Base-by-base conservation (phyloP, 1,140 invertebrate species). In the Cheumatopsyche charites region DNA sequence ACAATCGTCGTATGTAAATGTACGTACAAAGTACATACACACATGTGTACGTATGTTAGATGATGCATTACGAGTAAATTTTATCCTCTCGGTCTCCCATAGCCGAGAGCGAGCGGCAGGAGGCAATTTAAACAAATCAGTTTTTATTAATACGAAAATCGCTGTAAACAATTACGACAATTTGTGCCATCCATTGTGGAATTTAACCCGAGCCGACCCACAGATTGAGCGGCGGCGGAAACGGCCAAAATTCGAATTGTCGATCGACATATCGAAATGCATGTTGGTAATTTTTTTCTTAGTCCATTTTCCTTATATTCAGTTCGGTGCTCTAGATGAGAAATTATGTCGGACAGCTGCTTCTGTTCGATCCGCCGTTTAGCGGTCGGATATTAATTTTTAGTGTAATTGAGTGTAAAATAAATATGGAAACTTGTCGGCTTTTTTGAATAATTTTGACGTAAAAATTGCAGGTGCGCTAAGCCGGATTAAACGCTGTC, bases 71-170 rank as follows among this genome's bases (percentile, higher is more conserved):
- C 66, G 66, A 68, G 66, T 68, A 68, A 68, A 70, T 62, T 70
- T 70, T 43, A 62, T 70, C 67, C 52, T 68, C 42, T 47, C 52
- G 41, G n/a, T 49, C 41, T 70, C 45, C 29, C 42, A 70, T 62
- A 43, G 68, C 55, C 68, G 49, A 26, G n/a, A n/a, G n/a, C 47
- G 47, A 61, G 68, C 68, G 68, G 55, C 68, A 61, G 55, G 68
- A 70, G 70, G 70, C 74, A 75, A 75, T 75, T 75, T 75, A 75
- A 73, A 75, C 74, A 75, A 75, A 75, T 75, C 74, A 75, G 71
- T 75, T 75, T 75, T 75, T 75, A 75, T 75, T 75, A 75, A 75
- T 75, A 75, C 71, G 74, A 75, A 75, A 75, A 75, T 75, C 74
- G 74, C 47, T 73, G 74, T 71, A 70, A 75, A 73, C 74, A 75